These are phyloP conservation scores for Pelodiscus sinensis DNA, from an alignment of 2,113 vertebrate genomes.

Conservation along the genomic window DNA sequence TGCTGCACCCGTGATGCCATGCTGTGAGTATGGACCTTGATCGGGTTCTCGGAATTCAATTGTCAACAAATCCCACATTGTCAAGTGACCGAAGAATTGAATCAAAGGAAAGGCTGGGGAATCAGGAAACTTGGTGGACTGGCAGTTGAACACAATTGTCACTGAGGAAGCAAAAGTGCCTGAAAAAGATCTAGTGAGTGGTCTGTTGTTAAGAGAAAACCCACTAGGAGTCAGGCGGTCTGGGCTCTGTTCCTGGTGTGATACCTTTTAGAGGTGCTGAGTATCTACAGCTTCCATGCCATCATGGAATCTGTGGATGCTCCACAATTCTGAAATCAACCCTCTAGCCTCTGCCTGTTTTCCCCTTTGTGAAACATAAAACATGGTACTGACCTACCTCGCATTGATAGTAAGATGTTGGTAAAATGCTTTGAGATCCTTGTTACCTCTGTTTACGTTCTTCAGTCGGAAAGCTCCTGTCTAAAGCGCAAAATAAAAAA, in stretches of 20 bases:
- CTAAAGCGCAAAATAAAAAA: not conserved
- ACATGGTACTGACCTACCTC: not conserved
- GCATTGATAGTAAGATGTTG: not conserved
- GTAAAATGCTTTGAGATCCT: not conserved
- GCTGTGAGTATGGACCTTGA: not conserved
- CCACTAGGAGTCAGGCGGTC: not conserved
- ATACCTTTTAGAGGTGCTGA: not conserved
- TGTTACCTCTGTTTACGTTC: not conserved
- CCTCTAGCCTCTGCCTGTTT: not conserved
- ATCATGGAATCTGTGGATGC: not conserved
- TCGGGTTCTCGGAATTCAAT: not conserved
- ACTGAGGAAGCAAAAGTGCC: not conserved
- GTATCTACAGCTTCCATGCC: not conserved
- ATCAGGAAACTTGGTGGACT: not conserved
- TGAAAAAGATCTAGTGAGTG: not conserved
- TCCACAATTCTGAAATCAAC: not conserved
- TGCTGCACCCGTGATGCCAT: not conserved
- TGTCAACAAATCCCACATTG: not conserved
- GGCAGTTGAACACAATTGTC: not conserved
- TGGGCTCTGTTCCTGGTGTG: not conserved
- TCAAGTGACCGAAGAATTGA: not conserved
- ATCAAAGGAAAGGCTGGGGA: not conserved
- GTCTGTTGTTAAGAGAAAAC: not conserved
- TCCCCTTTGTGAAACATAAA: not conserved
- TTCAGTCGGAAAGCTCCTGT: not conserved